A percentile compares a stretch with the other conserved stretches of the same genome.
These are phyloP conservation scores for Drosophila merina DNA, from an alignment of 2,888 invertebrate genomes.

Conservation along the genomic window DNA sequence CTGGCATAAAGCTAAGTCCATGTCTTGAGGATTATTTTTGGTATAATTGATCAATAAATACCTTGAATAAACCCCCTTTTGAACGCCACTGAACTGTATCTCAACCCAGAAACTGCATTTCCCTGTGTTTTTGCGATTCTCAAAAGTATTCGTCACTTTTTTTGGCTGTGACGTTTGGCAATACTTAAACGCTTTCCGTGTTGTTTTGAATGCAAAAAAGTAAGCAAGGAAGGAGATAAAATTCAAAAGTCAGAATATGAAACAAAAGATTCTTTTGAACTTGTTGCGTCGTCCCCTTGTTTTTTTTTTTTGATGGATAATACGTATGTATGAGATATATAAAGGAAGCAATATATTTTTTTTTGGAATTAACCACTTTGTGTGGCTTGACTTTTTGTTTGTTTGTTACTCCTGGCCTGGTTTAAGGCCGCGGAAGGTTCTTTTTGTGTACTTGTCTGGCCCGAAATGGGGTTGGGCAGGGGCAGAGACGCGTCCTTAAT, in stretches of 20 bases:
- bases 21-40: background rate
- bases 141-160: slow-evolving; percentile 28
- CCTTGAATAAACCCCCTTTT: background rate
- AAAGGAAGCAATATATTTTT: slow-evolving; percentile 47
- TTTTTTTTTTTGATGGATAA: slow-evolving; percentile 25
- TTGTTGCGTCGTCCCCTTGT: slow-evolving; percentile 35
- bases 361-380: slow-evolving; percentile 41
- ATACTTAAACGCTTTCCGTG: slow-evolving; percentile 54
- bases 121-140: slow-evolving; percentile 1
- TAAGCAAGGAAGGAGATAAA: slow-evolving; percentile 17
- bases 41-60: background rate
- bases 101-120: background rate
- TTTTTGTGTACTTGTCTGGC: slow-evolving; percentile 1
- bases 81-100: background rate
- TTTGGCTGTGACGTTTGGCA: slow-evolving; percentile 32
- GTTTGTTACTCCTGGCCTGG: slow-evolving; percentile 44
- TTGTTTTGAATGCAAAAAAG: slow-evolving; percentile 41
- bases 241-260: slow-evolving; percentile 10
- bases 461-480: slow-evolving; percentile 1
- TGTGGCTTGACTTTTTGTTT: slow-evolving; percentile 24
- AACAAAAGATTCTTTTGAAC: slow-evolving; percentile 46
- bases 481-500: slow-evolving; percentile 52
- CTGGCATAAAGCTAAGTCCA: slow-evolving; percentile 2
- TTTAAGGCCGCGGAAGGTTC: slow-evolving; percentile 29
- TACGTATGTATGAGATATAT: slow-evolving; percentile 30